Evolutionary conservation across 2,888 invertebrate genomes (phyloP).

Genomic region (Caenorhabditis drosophilae): DNA sequence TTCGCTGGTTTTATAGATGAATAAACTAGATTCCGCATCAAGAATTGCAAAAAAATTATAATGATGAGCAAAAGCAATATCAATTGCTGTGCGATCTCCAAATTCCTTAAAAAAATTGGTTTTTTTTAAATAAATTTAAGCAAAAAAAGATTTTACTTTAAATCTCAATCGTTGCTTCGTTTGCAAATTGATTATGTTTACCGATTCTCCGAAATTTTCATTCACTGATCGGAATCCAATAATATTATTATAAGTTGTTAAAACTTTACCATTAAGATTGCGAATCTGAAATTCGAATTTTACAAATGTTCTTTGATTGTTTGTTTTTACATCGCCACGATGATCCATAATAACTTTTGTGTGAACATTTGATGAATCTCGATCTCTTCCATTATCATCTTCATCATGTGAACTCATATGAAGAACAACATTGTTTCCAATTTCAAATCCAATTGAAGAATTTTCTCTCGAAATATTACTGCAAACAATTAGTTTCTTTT

Average conservation of each 20-base stretch:
- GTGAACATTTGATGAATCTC: constrained; percentile 59
- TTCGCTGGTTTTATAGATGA: constrained; percentile 55
- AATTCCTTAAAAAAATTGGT: constrained; percentile 40
- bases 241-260: constrained; percentile 48
- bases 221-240: constrained; percentile 57
- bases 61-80: constrained; percentile 60
- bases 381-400: constrained; percentile 42
- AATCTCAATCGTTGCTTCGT: constrained; percentile 52
- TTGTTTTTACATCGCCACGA: constrained; percentile 50
- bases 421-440: constrained; percentile 58
- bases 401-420: constrained; percentile 28
- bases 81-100: constrained; percentile 43
- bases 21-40: constrained; percentile 55
- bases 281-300: constrained; percentile 16
- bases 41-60: constrained; percentile 60
- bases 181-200: constrained; percentile 47
- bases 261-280: constrained; percentile 33
- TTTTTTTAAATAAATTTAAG: background rate
- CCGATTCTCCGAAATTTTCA: constrained; percentile 46
- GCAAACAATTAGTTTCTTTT: constrained; percentile 17
- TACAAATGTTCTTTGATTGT: background rate
- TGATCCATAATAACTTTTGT: constrained; percentile 58
- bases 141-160: constrained; percentile 40
- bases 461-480: constrained; percentile 50
- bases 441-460: constrained; percentile 48